Conservation (phyloP, 2,888 invertebrate genomes). For the Chrysolina americana region DNA sequence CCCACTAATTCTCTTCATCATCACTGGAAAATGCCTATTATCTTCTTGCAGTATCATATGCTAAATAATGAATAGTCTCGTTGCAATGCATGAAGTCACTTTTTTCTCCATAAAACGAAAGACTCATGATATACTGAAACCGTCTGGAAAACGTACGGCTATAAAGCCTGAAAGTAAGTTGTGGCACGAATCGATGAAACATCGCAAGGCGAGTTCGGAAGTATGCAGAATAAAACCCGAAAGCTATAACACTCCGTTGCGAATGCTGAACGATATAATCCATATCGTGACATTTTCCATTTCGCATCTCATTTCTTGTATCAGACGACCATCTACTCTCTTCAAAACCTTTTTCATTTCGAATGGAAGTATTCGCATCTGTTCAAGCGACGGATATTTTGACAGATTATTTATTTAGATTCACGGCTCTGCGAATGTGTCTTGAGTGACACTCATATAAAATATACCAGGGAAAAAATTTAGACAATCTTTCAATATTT, state of each 20-base stretch:
- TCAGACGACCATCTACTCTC: neutral
- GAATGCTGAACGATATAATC: slow-evolving; percentile 12
- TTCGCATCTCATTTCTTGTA: neutral
- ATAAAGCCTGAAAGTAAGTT: neutral
- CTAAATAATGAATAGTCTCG: no score
- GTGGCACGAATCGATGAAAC: slow-evolving; percentile 3
- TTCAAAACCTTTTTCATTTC: neutral
- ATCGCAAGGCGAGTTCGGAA: neutral
- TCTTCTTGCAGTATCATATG: no score
- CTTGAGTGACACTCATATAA: no score
- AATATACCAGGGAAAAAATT: no score
- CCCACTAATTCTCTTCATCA: no score
- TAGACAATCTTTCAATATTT: no score
- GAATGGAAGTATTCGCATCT: neutral
- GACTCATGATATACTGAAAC: no score
- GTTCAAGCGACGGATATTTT: neutral
- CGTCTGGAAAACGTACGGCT: neutral
- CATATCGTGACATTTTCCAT: slow-evolving; percentile 14
- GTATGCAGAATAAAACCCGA: neutral
- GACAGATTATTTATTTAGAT: neutral
- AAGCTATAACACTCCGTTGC: neutral
- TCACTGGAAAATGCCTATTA: no score
- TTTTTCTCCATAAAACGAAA: no score
- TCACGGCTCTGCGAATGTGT: no score
- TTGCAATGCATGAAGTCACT: no score